Evolutionary conservation across 2,113 vertebrate genomes (phyloP), one percentile per base, ranked within the genome.

Genomic region (Lathamus discolor): DNA sequence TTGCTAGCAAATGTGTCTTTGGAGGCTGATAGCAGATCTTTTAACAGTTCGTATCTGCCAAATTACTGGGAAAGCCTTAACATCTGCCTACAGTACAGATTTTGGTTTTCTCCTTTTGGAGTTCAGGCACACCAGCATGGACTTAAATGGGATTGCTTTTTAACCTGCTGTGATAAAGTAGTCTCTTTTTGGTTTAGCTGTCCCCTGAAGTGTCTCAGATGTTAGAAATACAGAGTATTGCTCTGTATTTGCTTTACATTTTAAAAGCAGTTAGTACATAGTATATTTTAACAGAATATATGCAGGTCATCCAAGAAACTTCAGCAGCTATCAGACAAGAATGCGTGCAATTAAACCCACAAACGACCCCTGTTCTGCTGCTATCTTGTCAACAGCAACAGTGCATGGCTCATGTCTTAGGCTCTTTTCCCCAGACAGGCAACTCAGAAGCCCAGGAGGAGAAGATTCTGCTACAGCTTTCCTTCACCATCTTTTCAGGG

Each of bases 61-160:
- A 64, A 62, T n/a, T 62, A 13, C 15, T 57, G 54, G 44, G 44
- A 88, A 88, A 62, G 39, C 27, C 20, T 39, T 76, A 69, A 76
- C 18, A 3, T 48, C 52, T 85, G 46, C 46, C 69, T 67, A 0
- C 2, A 1, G 61, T 69, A 18, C 0, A 11, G 9, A 5, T 43
- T 27, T 79, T 51, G 29, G 16, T 84, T 83, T 35, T 83, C 9
- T 85, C 25, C 39, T 73, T 83, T 61, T 9, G 44, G 31, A 69
- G 18, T 68, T 83, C 44, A 48, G 24, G 22, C 20, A 17, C 41
- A 25, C 4, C 57, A 55, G 20, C 3, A 2, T 17, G 59, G 29
- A n/a, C 28, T 84, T 59, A 84, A 59, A 67, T 52, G 43, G n/a
- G 33, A 41, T 81, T 83, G 25, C 55, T 83, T 54, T 51, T 70